Evolutionary conservation across 2,797 vertebrate species (phyloP), one percentile per base, ranked within the genome.

Genomic region (Diplodus puntazzo): DNA sequence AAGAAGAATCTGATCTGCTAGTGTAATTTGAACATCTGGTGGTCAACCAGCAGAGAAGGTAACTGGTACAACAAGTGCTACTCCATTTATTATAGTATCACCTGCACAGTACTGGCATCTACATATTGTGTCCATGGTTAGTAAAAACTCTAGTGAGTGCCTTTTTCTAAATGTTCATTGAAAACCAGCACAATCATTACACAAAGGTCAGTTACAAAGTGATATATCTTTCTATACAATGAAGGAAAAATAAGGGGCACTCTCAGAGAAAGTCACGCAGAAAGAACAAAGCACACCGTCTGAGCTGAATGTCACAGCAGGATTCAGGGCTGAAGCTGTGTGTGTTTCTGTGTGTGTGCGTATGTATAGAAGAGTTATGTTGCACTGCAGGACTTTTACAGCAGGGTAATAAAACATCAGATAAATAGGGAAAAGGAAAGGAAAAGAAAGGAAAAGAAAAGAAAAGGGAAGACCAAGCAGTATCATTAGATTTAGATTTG

Each of bases 341-440:
- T 52, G 67, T n/a, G 62, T 20, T 5, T 65, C 0, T 74, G 14
- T 65, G 79, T 65, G 61, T 62, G 79, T 62, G 12, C 66, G n/a
- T 43, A 2, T 39, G 1, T 57, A 12, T 25, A n/a, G 12, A 60
- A 69, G 73, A 90, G 61, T 77, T 80, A 71, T 69, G 69, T 65
- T 73, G 50, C 73, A 61, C 55, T 49, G 73, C 48, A 48, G 59
- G 50, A 52, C 63, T 78, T 78, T 86, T 85, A 82, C 61, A 52
- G 75, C 64, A 11, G 71, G 30, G 62, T 62, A 69, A 87, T 85
- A 82, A 87, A 80, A 83, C 69, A 66, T 52, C 54, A 75, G 71
- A 73, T 55, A 72, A 79, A 63, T 53, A 34, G 30, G 21, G 16
- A 59, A 25, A 46, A 58, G 17, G 57, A 63, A 62, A 59, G 14